phyloP scores from a whole-genome alignment of 2,888 invertebrate genomes.

The Pterobdella sp. region DNA sequence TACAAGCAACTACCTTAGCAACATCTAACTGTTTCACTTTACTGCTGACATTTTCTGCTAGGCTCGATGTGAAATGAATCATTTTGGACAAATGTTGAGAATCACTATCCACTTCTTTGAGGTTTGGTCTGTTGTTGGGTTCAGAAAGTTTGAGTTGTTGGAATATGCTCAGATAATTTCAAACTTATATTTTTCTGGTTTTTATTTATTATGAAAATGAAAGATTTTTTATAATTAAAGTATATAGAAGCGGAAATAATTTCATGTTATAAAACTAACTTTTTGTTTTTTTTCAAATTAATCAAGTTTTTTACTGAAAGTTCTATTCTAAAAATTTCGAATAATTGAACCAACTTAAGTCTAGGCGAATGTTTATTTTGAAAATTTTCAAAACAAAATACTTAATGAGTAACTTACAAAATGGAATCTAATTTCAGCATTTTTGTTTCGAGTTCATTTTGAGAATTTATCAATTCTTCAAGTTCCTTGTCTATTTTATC shows the following conservation, averaged over 20 bases:
- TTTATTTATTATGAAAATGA: neutral
- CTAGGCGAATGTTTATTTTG: neutral
- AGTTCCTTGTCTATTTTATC: slow-evolving; percentile 64
- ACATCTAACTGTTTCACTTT: slow-evolving; percentile 88
- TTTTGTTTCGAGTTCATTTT: slow-evolving; percentile 70
- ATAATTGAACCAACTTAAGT: too few species aligned
- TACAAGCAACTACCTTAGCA: slow-evolving; percentile 75
- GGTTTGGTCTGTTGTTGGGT: slow-evolving; percentile 56
- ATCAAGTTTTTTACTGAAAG: too few species aligned
- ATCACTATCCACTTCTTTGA: slow-evolving; percentile 59
- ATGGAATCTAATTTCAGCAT: slow-evolving; percentile 72
- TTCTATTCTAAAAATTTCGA: too few species aligned
- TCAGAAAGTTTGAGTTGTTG: too few species aligned
- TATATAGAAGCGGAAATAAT: neutral
- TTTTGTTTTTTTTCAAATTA: neutral
- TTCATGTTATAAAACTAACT: neutral
- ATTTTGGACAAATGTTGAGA: slow-evolving; percentile 71
- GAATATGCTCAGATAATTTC: too few species aligned
- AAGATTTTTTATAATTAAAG: neutral
- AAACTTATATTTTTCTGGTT: neutral
- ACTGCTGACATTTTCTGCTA: slow-evolving; percentile 87
- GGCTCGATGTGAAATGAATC: slow-evolving; percentile 74
- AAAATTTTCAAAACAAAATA: neutral
- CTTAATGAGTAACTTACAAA: slow-evolving; percentile 52
- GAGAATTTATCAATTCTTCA: slow-evolving; percentile 64